Percentiles rank a stretch among this genome's conserved stretches.
Evolutionary conservation across 2,113 vertebrate genomes (phyloP).

Genomic region (Pachycephala philippinensis): DNA sequence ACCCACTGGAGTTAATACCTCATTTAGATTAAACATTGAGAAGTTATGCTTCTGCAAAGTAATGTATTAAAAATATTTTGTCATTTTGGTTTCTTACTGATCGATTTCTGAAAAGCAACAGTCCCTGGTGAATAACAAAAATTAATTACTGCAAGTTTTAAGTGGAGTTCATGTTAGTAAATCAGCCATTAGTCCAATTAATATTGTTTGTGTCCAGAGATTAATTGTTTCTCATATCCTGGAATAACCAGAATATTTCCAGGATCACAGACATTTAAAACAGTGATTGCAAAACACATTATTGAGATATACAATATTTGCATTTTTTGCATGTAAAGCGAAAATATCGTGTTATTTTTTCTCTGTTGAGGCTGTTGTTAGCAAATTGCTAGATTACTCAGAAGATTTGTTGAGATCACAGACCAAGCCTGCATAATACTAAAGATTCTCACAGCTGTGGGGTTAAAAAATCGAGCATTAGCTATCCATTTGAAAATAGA

Average conservation of each 20-base stretch:
- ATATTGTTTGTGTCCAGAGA: neutral
- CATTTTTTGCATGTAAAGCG: neutral
- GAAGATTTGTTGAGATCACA: slow-evolving; percentile 1
- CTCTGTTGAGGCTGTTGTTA: neutral
- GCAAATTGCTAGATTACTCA: slow-evolving; percentile 3
- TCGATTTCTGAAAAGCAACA: neutral
- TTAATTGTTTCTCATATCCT: neutral
- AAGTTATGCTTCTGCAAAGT: neutral
- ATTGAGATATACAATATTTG: neutral
- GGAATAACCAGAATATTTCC: neutral
- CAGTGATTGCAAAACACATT: neutral
- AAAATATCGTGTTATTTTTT: neutral
- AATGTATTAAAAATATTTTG: neutral
- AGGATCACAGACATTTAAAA: slow-evolving; percentile 1
- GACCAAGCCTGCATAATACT: neutral
- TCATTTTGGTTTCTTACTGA: neutral
- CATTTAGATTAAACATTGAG: neutral
- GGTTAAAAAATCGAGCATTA: neutral
- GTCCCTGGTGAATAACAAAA: neutral
- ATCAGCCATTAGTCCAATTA: neutral
- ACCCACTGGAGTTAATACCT: neutral
- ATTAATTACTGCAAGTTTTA: neutral
- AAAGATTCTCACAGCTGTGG: neutral
- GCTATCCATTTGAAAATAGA: neutral
- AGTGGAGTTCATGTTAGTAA: neutral